Conservation (phyloP, 2,113 vertebrate species). For the Perccottus glenii region DNA sequence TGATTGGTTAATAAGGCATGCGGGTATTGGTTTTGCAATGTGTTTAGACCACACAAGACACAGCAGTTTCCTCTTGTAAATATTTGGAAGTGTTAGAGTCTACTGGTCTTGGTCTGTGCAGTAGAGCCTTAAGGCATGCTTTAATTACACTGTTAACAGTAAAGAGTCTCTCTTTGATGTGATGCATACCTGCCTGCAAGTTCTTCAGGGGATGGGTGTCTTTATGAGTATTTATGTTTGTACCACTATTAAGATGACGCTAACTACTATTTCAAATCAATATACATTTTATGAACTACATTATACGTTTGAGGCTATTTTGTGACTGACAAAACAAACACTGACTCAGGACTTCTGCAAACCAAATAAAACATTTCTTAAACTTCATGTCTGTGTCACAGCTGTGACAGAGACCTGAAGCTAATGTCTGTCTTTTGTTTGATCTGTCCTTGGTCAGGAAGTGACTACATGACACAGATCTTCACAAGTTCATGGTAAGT, state of each 20-base stretch:
- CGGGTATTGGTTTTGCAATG: slow-evolving; percentile 42
- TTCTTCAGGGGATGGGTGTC: slow-evolving; percentile 24
- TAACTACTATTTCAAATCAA: not conserved
- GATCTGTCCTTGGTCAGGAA: not conserved
- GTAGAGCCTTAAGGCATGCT: slow-evolving; percentile 26
- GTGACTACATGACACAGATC: not conserved
- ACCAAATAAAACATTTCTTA: too few relatives aligned
- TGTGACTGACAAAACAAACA: too few relatives aligned
- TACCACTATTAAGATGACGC: not conserved
- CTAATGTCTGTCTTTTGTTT: not conserved
- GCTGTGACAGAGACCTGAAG: not conserved
- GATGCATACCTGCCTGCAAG: slow-evolving; percentile 63
- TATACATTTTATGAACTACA: too few relatives aligned
- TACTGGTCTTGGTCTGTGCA: slow-evolving; percentile 35
- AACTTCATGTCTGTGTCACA: not conserved
- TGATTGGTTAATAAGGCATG: slow-evolving; percentile 36
- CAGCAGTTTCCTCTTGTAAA: slow-evolving; percentile 74
- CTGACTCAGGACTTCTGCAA: too few relatives aligned
- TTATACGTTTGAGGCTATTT: too few relatives aligned
- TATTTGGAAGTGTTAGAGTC: slow-evolving; percentile 50
- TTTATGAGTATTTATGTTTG: slow-evolving; percentile 14
- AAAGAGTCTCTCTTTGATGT: slow-evolving; percentile 57
- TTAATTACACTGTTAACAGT: slow-evolving; percentile 58
- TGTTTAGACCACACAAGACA: slow-evolving; percentile 68
- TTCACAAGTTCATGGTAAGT: slow-evolving; percentile 11